These are phyloP conservation scores for Anguilla marmorata DNA, from an alignment of 2,797 vertebrate genomes.

Conservation along the genomic window DNA sequence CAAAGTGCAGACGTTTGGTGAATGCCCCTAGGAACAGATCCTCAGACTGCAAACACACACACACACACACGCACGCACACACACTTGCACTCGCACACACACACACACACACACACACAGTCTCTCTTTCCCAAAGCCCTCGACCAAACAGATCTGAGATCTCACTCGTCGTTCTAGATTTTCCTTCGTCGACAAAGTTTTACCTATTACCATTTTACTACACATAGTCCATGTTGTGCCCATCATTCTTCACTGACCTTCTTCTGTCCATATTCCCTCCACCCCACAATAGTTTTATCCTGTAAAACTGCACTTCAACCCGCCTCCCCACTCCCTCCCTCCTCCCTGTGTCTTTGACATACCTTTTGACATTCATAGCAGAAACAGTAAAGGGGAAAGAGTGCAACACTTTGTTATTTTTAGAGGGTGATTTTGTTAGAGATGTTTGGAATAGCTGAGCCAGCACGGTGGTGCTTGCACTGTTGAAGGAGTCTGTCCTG, in stretches of 20 bases:
- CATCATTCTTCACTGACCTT: constrained; percentile 1
- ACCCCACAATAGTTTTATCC: not conserved
- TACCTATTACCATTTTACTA: not conserved
- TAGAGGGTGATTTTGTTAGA: constrained; percentile 5
- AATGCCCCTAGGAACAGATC: not conserved
- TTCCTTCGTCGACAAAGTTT: not conserved
- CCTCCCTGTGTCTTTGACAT: not conserved
- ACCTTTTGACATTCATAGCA: not conserved
- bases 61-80: not conserved
- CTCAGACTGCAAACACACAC: not conserved
- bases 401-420: constrained; percentile 12
- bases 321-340: not conserved
- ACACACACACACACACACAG: not conserved
- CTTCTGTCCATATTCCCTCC: not conserved
- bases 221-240: not conserved
- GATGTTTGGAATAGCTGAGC: constrained; percentile 15
- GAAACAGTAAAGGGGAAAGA: not conserved
- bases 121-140: not conserved
- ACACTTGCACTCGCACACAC: not conserved
- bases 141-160: not conserved
- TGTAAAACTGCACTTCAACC: not conserved
- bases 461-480: not conserved
- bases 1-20: not conserved
- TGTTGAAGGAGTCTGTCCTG: not conserved
- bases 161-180: not conserved